Conservation (phyloP, 2,888 invertebrate genomes). For the Harpagoxenus sublaevis region DNA sequence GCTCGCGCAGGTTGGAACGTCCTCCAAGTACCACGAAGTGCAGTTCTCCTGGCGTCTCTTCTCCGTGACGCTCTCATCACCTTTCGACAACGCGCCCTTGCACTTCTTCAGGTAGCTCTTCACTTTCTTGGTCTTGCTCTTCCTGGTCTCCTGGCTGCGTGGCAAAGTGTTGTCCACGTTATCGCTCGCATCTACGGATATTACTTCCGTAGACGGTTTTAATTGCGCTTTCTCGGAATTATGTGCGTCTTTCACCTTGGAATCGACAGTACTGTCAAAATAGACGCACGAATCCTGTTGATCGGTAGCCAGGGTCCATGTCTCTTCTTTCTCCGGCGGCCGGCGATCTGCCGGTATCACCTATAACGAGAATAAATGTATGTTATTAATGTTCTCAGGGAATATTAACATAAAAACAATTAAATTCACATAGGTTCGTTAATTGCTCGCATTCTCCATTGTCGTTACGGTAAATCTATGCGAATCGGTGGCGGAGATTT, state of each 20-base stretch:
- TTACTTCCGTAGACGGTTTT: conserved; percentile 46
- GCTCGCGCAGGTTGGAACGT: conserved; percentile 58
- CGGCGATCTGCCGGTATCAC: conserved; percentile 84
- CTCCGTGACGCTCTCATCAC: conserved; percentile 78
- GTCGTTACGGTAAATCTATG: conserved; percentile 5
- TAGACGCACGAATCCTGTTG: conserved; percentile 68
- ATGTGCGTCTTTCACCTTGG: conserved; percentile 63
- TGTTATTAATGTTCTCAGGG: neutral
- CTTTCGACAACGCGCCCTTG: conserved; percentile 86
- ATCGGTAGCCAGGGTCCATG: conserved; percentile 81
- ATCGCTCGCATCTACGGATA: conserved; percentile 57
- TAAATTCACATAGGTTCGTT: neutral
- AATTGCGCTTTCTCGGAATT: conserved; percentile 55
- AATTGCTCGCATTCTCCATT: conserved; percentile 12
- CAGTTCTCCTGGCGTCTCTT: conserved; percentile 77
- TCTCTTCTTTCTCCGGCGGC: conserved; percentile 82
- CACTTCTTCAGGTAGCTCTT: conserved; percentile 87
- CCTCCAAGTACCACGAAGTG: conserved; percentile 81
- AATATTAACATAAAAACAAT: neutral
- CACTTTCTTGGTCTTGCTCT: conserved; percentile 87
- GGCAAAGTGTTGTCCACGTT: conserved; percentile 75
- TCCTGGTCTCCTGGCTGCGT: conserved; percentile 85
- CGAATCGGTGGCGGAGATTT: neutral
- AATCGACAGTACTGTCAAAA: conserved; percentile 64
- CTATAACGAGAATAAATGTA: conserved; percentile 73